Evolutionary conservation across 2,113 vertebrate genomes (phyloP).

Genomic region (Leptosomus discolor): DNA sequence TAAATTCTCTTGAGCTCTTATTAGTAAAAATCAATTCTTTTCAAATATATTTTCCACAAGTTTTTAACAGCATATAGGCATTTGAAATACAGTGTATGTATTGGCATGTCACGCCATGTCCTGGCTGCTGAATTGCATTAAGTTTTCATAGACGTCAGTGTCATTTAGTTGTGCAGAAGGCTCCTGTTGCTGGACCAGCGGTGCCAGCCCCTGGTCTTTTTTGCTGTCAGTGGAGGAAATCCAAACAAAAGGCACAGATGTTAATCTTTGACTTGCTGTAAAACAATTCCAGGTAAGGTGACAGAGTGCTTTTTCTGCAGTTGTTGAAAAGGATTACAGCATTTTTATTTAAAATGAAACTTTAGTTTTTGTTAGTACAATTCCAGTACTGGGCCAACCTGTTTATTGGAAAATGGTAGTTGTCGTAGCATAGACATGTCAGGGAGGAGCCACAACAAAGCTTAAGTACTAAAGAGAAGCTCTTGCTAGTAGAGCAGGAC

Average conservation of each 20-base stretch:
- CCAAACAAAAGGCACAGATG: background rate
- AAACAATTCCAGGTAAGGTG: background rate
- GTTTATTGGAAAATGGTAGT: background rate
- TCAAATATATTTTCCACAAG: background rate
- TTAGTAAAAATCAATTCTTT: background rate
- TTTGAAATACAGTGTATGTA: background rate
- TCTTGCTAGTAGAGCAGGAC: rapidly evolving
- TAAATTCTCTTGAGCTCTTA: background rate
- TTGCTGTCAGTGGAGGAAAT: background rate
- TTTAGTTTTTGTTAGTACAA: background rate
- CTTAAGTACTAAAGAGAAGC: background rate
- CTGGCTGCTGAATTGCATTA: background rate
- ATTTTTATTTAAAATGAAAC: background rate
- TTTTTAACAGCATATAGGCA: background rate
- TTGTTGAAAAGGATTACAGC: background rate
- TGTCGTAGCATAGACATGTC: background rate
- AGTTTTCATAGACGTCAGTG: background rate
- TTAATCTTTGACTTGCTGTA: background rate
- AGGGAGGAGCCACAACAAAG: background rate
- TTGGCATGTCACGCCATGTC: background rate
- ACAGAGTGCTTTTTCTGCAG: background rate
- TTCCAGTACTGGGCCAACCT: background rate
- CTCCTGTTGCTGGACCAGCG: background rate
- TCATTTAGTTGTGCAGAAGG: background rate
- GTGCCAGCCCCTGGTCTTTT: background rate